Conservation (phyloP, 2,113 vertebrate genomes). For the Cebidichthys violaceus region DNA sequence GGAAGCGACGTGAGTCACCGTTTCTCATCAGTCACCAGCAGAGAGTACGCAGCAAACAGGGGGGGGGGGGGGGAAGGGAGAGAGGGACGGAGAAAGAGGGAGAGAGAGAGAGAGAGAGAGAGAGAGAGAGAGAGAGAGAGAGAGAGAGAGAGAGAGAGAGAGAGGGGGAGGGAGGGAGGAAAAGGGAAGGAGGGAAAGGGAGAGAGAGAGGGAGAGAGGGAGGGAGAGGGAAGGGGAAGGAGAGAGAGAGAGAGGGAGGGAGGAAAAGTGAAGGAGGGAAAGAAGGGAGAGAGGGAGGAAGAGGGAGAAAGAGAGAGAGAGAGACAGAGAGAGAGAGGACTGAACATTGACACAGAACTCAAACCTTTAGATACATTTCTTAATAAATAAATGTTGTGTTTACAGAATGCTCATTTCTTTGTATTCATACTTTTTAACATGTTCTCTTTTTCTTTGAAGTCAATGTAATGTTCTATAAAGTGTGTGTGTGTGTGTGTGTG, state of each 20-base stretch:
- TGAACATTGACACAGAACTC: too few relatives aligned
- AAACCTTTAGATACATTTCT: too few relatives aligned
- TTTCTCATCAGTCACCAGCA: background rate
- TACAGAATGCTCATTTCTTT: too few relatives aligned
- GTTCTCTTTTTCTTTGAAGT: too few relatives aligned
- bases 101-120: background rate
- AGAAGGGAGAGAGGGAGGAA: background rate
- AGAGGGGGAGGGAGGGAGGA: background rate
- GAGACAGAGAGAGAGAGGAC: too few relatives aligned
- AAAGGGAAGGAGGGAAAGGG: too few relatives aligned
- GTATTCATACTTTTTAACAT: too few relatives aligned
- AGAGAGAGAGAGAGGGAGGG: background rate
- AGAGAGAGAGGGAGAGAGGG: background rate
- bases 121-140: background rate
- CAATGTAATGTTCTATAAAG: too few relatives aligned
- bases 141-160: background rate
- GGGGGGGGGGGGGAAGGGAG: background rate
- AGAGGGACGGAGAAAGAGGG: too few relatives aligned
- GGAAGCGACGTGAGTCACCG: conserved; percentile 34
- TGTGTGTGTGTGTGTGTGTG: conserved; percentile 22
- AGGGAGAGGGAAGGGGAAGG: too few relatives aligned
- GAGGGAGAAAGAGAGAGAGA: background rate
- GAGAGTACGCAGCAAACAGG: background rate
- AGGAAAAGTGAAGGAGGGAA: background rate
- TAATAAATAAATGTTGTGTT: too few relatives aligned